Base-by-base conservation (phyloP, 92 coral and sea anemone species). In the Siderastrea siderea region DNA sequence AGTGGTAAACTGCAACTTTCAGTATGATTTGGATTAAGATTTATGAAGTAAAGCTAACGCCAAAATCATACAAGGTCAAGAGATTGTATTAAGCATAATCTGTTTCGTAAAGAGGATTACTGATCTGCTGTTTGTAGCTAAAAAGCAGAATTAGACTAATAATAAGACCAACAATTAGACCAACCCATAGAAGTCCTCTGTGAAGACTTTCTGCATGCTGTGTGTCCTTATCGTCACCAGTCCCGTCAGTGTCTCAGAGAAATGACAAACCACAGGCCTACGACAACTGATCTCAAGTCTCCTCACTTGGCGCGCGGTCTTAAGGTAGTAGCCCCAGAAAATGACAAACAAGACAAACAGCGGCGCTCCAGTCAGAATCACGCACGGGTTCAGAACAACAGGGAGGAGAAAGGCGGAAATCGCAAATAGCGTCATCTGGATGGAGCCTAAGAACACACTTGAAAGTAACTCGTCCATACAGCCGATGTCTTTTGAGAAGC, bases 401-500 rank as follows among this genome's bases (percentile, higher is more conserved):
- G 96, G 94, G 7, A 95, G 81, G 14, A 86, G 68, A 15, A 93
- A 71, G 15, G 94, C 91, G 3, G 96, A 86, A 2, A 95, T 63
- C 43, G 92, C 88, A 62, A 95, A 95, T 47, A 93, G 60, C 4
- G 49, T 79, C 53, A 90, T 85, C 82, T 95, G 98, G 63, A 91
- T 63, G 17, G 98, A 89, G 58, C 87, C 94, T 26, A 95, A 74
- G 93, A 95, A 93, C n/a, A 91, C 92, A 14, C 92, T 92, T 12
- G 98, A 96, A 1, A 95, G 90, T 26, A 95, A 57, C 78, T 95
- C 98, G 52, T 93, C 96, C 92, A 91, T 90, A 53, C 96, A 76
- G 7, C 93, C 89, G 15, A 95, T 83, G 79, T 93, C 98, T 86
- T 94, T 93, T 1, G 98, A 93, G 71, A 93, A 86, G 59, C 94